These are phyloP conservation scores for Pogona vitticeps DNA, from an alignment of 2,113 vertebrate species.

Conservation along the genomic window DNA sequence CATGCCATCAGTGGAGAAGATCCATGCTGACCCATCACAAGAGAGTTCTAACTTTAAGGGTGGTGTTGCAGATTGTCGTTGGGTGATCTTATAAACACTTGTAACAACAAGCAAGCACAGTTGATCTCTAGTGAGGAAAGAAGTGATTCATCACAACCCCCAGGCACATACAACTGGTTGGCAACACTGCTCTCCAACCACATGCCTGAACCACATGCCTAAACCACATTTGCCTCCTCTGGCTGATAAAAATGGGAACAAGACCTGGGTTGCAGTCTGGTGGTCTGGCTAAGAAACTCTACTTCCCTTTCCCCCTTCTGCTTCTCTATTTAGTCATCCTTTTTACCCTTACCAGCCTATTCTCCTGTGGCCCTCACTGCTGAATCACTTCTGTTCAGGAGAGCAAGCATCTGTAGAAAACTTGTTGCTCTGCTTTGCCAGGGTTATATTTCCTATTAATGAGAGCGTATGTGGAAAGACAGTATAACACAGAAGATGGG, in stretches of 20 bases:
- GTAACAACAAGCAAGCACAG: not conserved
- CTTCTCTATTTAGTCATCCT: not conserved
- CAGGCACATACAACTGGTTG: not conserved
- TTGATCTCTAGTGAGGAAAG: not conserved
- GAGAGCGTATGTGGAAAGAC: not conserved
- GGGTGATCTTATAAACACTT: not conserved
- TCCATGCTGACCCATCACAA: not conserved
- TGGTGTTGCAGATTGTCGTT: too few relatives aligned
- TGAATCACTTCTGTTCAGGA: not conserved
- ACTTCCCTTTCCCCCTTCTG: not conserved
- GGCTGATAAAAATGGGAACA: not conserved
- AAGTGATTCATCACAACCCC: not conserved
- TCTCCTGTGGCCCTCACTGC: not conserved
- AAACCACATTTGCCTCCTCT: not conserved
- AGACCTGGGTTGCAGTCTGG: not conserved
- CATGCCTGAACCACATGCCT: not conserved
- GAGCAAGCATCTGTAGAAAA: not conserved
- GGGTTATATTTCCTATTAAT: not conserved
- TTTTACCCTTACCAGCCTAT: slow-evolving; percentile 7
- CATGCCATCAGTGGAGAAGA: too few relatives aligned
- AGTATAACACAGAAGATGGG: not conserved
- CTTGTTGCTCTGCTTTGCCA: not conserved
- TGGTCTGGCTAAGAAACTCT: not conserved
- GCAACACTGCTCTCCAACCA: not conserved
- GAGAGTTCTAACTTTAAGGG: not conserved